These are phyloP conservation scores for Ranitomeya variabilis DNA, from an alignment of 2,113 vertebrate genomes.

Conservation along the genomic window DNA sequence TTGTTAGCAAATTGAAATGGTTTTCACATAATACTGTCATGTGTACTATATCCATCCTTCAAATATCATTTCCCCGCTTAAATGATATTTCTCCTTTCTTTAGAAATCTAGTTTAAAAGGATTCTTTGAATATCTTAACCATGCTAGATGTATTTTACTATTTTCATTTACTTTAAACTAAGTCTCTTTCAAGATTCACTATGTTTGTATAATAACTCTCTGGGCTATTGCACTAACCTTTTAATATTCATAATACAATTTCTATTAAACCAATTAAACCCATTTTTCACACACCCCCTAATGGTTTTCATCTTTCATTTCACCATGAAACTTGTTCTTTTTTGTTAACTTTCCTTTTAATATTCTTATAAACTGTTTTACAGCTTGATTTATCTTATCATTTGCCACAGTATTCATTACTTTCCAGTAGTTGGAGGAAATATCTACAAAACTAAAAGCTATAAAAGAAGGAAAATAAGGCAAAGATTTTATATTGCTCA, in stretches of 20 bases:
- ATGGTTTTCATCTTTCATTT: constrained; percentile 50
- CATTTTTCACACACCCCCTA: constrained; percentile 42
- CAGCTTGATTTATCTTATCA: constrained; percentile 45
- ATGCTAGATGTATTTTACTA: constrained; percentile 50
- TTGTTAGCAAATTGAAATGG: background rate
- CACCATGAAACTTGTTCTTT: constrained; percentile 42
- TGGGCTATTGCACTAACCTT: constrained; percentile 46
- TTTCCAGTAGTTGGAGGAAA: constrained; percentile 37
- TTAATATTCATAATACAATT: constrained; percentile 47
- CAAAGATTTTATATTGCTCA: constrained; percentile 18
- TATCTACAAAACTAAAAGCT: constrained; percentile 30
- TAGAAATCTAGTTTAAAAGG: constrained; percentile 37
- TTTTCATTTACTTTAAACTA: constrained; percentile 47
- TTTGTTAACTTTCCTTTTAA: constrained; percentile 47
- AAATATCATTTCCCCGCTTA: constrained; percentile 24
- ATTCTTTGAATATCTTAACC: constrained; percentile 43
- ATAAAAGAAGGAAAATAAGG: constrained; percentile 20
- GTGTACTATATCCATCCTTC: constrained; percentile 7
- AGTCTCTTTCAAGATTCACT: constrained; percentile 41
- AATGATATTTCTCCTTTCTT: constrained; percentile 10
- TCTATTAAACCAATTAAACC: constrained; percentile 45
- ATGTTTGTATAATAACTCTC: constrained; percentile 49
- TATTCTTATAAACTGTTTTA: constrained; percentile 41
- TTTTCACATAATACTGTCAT: background rate
- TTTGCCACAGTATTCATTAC: constrained; percentile 44